Evolutionary conservation across 2,797 vertebrate species (phyloP).

Genomic region (Xenentodon cancila): DNA sequence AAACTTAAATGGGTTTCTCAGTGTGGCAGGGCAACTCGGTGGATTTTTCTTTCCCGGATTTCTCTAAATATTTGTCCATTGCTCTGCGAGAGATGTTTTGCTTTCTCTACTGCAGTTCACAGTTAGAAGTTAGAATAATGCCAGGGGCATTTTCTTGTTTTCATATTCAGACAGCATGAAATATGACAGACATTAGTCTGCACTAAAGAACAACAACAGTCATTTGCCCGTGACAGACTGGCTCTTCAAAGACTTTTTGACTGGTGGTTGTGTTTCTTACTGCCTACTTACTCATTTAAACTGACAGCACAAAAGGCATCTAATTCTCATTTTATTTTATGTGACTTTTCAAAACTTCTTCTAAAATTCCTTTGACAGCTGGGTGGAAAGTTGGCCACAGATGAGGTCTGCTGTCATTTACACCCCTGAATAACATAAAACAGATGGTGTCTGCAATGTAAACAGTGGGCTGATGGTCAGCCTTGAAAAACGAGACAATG

Average conservation of each 20-base stretch:
- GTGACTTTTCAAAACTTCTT: constrained; percentile 27
- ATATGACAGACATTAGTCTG: constrained; percentile 44
- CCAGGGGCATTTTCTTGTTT: constrained; percentile 47
- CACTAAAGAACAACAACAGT: constrained; percentile 44
- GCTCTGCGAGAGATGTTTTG: not conserved
- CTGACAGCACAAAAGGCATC: not conserved
- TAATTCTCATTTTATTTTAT: constrained; percentile 25
- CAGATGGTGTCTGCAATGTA: constrained; percentile 36
- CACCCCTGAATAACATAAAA: not conserved
- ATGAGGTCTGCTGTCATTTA: constrained; percentile 2
- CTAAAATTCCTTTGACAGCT: constrained; percentile 21
- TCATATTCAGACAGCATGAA: constrained; percentile 56
- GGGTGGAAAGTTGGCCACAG: constrained; percentile 17
- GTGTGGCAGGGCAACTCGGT: constrained; percentile 11
- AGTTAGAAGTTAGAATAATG: constrained; percentile 7
- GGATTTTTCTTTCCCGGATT: constrained; percentile 26
- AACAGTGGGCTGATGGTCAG: constrained; percentile 9
- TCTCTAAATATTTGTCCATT: constrained; percentile 36
- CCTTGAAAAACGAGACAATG: no score
- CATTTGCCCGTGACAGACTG: constrained; percentile 37
- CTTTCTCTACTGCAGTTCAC: constrained; percentile 9
- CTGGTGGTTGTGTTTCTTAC: not conserved
- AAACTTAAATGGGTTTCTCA: not conserved
- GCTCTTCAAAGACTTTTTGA: constrained; percentile 32
- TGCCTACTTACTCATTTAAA: constrained; percentile 14